phyloP scores from a whole-genome alignment of 64 coral and sea anemone genomes.

The Orbicella faveolata region DNA sequence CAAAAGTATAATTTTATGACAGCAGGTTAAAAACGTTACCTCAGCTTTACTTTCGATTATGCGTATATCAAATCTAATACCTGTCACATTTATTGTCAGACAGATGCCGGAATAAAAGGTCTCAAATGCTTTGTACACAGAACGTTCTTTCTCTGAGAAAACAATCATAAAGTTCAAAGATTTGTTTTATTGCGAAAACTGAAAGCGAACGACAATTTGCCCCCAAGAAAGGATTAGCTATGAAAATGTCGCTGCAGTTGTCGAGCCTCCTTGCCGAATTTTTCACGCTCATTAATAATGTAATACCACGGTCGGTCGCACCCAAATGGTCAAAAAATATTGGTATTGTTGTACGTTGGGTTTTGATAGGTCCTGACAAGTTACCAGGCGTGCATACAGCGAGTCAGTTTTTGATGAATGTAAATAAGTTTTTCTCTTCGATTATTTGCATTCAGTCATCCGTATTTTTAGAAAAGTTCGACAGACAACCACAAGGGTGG shows the following conservation, averaged over 20 bases:
- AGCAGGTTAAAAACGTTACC: constrained; percentile 6
- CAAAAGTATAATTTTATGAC: not conserved
- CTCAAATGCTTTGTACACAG: not conserved
- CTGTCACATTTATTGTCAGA: not conserved
- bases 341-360: constrained; percentile 1
- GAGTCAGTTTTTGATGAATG: constrained; percentile 8
- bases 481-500: not conserved
- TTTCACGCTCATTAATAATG: constrained; percentile 29
- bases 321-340: constrained; percentile 45
- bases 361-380: constrained; percentile 21
- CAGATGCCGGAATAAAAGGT: not conserved
- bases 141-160: not conserved
- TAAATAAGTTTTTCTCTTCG: constrained; percentile 21
- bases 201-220: not conserved
- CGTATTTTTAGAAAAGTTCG: constrained; percentile 34
- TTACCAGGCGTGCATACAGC: constrained; percentile 6
- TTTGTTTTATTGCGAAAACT: not conserved
- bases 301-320: constrained; percentile 15
- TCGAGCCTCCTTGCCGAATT: not conserved
- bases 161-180: not conserved
- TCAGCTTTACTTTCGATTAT: not conserved
- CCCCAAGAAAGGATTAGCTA: not conserved
- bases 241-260: not conserved
- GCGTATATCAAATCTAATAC: not conserved
- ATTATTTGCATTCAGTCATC: not conserved